Evolutionary conservation across 2,888 invertebrate species (phyloP).

Genomic region (Metopia argyrocephala): DNA sequence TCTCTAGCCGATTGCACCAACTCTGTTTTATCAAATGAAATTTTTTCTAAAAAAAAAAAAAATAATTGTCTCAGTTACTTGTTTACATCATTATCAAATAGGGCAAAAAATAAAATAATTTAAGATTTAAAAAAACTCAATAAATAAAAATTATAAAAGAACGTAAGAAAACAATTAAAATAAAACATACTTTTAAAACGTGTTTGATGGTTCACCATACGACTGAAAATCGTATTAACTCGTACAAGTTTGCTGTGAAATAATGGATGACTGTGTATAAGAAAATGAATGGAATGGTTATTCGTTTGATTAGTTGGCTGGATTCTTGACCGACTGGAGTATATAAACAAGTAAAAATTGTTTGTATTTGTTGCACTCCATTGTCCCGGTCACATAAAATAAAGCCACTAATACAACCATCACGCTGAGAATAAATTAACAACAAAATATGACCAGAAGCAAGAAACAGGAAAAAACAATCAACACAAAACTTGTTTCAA

Average conservation of each 20-base stretch:
- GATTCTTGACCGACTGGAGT: not conserved
- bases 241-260: constrained; percentile 34
- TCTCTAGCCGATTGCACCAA: constrained; percentile 80
- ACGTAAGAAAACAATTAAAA: constrained; percentile 5
- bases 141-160: not conserved
- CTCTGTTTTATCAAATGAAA: constrained; percentile 81
- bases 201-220: not conserved
- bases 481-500: not conserved
- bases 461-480: not conserved
- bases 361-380: not conserved
- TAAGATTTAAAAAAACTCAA: not conserved
- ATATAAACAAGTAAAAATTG: not conserved
- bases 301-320: constrained; percentile 8
- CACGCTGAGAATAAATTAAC: constrained; percentile 54
- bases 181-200: constrained; percentile 11
- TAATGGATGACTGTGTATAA: constrained; percentile 44
- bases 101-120: not conserved
- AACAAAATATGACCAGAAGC: constrained; percentile 43
- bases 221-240: constrained; percentile 5
- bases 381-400: not conserved
- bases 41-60: constrained; percentile 79
- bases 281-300: constrained; percentile 41
- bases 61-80: too few relatives aligned
- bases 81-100: not conserved
- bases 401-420: constrained; percentile 10